These are phyloP conservation scores for Euglossa dilemma DNA, from an alignment of 1,140 invertebrate species.

Conservation along the genomic window DNA sequence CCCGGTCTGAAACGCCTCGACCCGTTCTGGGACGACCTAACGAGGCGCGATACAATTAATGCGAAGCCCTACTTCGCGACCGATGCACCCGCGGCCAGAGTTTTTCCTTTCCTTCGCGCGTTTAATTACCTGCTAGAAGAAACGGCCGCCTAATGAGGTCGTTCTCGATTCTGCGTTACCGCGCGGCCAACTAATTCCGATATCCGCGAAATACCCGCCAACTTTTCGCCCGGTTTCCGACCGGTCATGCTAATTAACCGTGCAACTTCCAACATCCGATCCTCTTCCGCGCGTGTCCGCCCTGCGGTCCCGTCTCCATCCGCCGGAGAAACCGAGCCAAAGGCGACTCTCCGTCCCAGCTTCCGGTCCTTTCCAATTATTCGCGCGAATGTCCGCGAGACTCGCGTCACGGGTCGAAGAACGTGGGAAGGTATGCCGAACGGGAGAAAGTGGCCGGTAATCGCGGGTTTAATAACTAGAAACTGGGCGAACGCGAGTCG, in stretches of 20 bases:
- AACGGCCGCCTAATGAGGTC: slow-evolving; percentile 47
- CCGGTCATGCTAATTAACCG: slow-evolving; percentile 37
- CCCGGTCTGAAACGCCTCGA: slow-evolving; percentile 53
- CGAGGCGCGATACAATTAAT: slow-evolving; percentile 69
- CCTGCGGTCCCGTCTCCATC: too few species aligned
- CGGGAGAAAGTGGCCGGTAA: slow-evolving; percentile 18
- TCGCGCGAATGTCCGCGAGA: neutral
- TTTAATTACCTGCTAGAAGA: slow-evolving; percentile 64
- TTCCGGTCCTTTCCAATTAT: neutral
- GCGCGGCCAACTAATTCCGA: slow-evolving; percentile 32
- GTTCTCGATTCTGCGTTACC: slow-evolving; percentile 41
- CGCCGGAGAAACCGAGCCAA: neutral
- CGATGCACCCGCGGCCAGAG: slow-evolving; percentile 52
- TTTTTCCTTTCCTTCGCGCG: slow-evolving; percentile 68
- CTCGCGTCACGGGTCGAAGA: neutral
- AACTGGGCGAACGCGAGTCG: neutral
- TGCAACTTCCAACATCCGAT: neutral
- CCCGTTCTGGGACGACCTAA: slow-evolving; percentile 71
- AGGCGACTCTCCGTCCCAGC: too few species aligned
- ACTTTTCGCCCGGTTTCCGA: neutral
- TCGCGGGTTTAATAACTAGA: slow-evolving; percentile 26
- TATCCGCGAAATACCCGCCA: slow-evolving; percentile 18
- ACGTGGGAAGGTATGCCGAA: slow-evolving; percentile 7
- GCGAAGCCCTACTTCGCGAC: slow-evolving; percentile 62
- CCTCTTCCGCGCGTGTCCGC: neutral